Evolutionary conservation across 2,113 vertebrate species (phyloP).

Genomic region (Erinaceus europaeus): DNA sequence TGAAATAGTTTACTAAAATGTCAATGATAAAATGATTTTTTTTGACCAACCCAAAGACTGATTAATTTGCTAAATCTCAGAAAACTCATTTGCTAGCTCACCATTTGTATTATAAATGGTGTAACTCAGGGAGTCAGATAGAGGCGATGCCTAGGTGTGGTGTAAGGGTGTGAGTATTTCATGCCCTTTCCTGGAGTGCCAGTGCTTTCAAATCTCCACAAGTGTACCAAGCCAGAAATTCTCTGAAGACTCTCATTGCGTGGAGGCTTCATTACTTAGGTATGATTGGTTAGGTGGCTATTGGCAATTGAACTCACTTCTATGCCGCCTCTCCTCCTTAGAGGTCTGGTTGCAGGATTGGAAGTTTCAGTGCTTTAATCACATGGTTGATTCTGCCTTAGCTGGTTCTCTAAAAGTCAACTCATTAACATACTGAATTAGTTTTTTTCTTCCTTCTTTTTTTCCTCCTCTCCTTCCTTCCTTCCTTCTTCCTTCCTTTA

Average conservation of each 20-base stretch:
- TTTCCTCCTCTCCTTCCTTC: no score
- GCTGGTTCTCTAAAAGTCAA: not conserved
- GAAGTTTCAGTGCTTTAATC: not conserved
- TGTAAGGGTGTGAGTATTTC: not conserved
- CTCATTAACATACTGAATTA: not conserved
- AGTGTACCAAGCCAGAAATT: not conserved
- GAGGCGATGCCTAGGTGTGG: not conserved
- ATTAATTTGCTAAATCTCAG: not conserved
- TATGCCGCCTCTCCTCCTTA: not conserved
- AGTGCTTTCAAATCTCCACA: not conserved
- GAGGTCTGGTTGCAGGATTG: not conserved
- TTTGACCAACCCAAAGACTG: not conserved
- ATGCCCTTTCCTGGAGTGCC: not conserved
- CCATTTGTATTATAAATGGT: not conserved
- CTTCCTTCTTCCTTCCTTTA: no score
- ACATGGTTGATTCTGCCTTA: not conserved
- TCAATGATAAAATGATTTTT: not conserved
- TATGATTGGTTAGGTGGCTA: not conserved
- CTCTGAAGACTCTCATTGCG: not conserved
- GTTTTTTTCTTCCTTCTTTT: no score
- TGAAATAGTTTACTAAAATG: slow-evolving; percentile 5
- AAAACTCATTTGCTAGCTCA: not conserved
- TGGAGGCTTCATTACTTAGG: not conserved
- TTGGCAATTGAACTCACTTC: not conserved
- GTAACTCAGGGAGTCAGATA: not conserved